Percentiles rank a stretch among this genome's conserved stretches.
Evolutionary conservation across 2,113 vertebrate species (phyloP).

Genomic region (Propithecus coquereli): DNA sequence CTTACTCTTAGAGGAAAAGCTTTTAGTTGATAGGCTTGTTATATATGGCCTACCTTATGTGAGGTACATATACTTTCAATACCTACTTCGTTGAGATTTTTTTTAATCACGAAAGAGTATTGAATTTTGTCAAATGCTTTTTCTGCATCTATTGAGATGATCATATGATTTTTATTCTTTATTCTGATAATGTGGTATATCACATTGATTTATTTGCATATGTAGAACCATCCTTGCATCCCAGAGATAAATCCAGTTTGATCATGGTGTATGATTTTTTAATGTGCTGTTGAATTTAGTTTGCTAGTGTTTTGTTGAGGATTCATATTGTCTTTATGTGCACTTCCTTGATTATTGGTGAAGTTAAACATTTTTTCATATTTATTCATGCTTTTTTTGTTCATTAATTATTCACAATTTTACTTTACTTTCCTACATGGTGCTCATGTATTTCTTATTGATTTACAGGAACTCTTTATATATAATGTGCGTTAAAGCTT

Average conservation of each 20-base stretch:
- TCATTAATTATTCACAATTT: not conserved
- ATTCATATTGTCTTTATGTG: not conserved
- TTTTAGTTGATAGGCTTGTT: not conserved
- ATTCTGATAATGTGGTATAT: not conserved
- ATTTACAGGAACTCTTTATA: slow-evolving; percentile 1
- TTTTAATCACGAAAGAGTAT: not conserved
- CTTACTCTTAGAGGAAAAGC: not conserved
- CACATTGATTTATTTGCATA: not conserved
- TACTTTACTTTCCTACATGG: not conserved
- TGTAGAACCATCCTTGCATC: not conserved
- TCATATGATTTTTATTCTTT: not conserved
- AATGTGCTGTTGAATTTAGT: not conserved
- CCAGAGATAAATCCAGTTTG: not conserved
- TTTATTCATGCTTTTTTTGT: not conserved
- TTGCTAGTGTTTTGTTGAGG: not conserved
- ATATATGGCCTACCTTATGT: not conserved
- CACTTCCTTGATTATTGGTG: not conserved
- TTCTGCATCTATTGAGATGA: not conserved
- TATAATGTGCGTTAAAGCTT: not conserved
- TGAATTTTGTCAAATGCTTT: not conserved
- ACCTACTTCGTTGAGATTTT: not conserved
- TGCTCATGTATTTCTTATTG: not conserved
- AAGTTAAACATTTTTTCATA: not conserved
- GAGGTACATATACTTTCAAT: not conserved
- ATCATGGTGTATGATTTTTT: not conserved